These are phyloP conservation scores for Brachyhypopomus occidentalis DNA, from an alignment of 2,113 vertebrate species.

Conservation along the genomic window DNA sequence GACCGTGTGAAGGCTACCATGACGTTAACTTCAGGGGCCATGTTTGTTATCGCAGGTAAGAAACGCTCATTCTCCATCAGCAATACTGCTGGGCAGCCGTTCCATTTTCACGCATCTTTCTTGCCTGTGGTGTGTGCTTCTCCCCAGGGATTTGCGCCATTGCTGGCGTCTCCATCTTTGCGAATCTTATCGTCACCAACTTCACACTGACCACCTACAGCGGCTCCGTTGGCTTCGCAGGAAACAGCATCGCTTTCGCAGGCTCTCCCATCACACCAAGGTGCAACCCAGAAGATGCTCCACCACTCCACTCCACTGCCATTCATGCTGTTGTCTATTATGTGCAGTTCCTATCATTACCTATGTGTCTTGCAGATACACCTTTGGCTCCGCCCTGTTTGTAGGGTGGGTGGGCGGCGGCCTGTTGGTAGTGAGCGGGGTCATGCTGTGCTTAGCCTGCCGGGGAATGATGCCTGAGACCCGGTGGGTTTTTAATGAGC, in stretches of 20 bases:
- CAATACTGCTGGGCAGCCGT: background rate
- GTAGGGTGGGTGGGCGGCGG: slow-evolving; percentile 90
- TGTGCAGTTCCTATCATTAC: background rate
- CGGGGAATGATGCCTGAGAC: slow-evolving; percentile 79
- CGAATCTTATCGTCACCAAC: slow-evolving; percentile 89
- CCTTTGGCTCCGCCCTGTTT: slow-evolving; percentile 87
- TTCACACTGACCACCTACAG: slow-evolving; percentile 83
- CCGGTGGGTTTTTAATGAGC: slow-evolving; percentile 24
- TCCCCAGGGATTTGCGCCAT: slow-evolving; percentile 82
- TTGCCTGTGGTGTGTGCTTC: slow-evolving; percentile 38
- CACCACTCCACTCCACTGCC: background rate
- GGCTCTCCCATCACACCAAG: slow-evolving; percentile 57
- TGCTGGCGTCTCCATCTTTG: slow-evolving; percentile 87
- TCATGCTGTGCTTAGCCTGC: slow-evolving; percentile 89
- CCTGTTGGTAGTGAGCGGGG: slow-evolving; percentile 79
- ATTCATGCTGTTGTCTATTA: background rate
- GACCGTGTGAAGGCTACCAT: slow-evolving; percentile 86
- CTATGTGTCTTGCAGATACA: slow-evolving; percentile 76
- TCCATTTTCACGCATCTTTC: slow-evolving; percentile 23
- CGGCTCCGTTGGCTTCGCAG: slow-evolving; percentile 55
- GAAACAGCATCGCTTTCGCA: slow-evolving; percentile 46
- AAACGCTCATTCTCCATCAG: background rate
- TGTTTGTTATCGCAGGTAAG: slow-evolving; percentile 84
- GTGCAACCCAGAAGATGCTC: slow-evolving; percentile 34
- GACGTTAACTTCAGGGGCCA: slow-evolving; percentile 84